phyloP scores from a whole-genome alignment of 2,797 vertebrate species.

The Ispidina picta region DNA sequence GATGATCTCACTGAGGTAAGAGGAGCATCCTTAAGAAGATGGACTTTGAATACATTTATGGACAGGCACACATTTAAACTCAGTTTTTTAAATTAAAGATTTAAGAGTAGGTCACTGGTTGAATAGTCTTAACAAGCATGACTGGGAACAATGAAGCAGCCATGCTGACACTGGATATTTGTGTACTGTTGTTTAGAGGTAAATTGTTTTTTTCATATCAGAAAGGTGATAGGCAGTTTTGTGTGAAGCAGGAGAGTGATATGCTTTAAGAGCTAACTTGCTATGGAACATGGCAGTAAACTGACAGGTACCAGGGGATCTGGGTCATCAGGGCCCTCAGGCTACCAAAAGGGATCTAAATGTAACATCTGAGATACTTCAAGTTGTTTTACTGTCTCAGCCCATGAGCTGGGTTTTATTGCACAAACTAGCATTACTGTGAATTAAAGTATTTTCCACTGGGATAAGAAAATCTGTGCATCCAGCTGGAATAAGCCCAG shows the following conservation, averaged over 20 bases:
- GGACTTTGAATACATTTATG: neutral
- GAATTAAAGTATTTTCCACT: neutral
- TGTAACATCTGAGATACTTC: neutral
- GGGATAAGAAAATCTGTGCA: neutral
- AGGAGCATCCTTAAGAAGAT: neutral
- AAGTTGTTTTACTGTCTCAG: neutral
- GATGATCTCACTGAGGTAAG: neutral
- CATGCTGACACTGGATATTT: neutral
- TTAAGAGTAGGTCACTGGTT: neutral
- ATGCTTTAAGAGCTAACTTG: neutral
- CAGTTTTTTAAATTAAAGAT: neutral
- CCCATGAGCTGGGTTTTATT: neutral
- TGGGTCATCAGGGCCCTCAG: neutral
- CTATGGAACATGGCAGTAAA: neutral
- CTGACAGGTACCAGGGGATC: neutral
- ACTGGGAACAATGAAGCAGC: neutral
- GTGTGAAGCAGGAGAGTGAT: neutral
- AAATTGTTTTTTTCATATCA: neutral
- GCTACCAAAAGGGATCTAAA: neutral
- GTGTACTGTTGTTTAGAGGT: neutral
- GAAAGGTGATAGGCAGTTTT: neutral
- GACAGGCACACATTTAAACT: neutral
- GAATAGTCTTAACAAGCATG: neutral
- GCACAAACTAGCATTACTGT: neutral
- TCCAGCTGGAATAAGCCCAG: neutral